These are phyloP conservation scores for Clostera curtula DNA, from an alignment of 2,888 invertebrate species.

Conservation along the genomic window DNA sequence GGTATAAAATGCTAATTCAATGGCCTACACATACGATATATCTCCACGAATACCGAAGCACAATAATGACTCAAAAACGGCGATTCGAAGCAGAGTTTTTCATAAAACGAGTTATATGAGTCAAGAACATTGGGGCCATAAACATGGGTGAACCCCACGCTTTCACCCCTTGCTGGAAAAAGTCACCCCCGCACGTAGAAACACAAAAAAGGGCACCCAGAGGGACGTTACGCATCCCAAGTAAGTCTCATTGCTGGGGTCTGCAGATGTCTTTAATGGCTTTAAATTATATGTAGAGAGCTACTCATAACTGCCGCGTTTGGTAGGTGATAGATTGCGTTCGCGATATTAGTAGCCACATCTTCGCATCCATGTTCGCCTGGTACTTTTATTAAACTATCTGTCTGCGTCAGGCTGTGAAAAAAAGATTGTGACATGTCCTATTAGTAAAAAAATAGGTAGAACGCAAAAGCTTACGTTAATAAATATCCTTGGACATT, in stretches of 20 bases:
- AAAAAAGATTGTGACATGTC: too few species aligned
- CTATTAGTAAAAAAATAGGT: too few species aligned
- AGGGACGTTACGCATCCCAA: conserved; percentile 70
- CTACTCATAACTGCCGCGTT: conserved; percentile 61
- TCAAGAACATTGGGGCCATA: conserved; percentile 68
- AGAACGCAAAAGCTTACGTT: too few species aligned
- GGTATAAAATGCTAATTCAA: conserved; percentile 38
- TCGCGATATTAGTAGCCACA: conserved; percentile 19
- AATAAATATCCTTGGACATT: too few species aligned
- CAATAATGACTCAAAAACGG: conserved; percentile 58
- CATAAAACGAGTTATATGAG: conserved; percentile 69
- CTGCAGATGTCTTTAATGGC: conserved; percentile 75
- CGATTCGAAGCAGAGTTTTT: conserved; percentile 59
- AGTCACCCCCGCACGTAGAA: conserved; percentile 71
- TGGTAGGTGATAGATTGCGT: conserved; percentile 58
- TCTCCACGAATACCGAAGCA: conserved; percentile 37
- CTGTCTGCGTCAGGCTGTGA: conserved; percentile 5
- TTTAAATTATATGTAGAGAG: conserved; percentile 73
- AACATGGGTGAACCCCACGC: conserved; percentile 58
- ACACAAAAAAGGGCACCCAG: conserved; percentile 68
- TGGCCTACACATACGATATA: conserved; percentile 26
- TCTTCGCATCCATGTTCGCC: conserved; percentile 10
- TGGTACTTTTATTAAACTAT: conserved; percentile 9
- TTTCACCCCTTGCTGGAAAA: conserved; percentile 72
- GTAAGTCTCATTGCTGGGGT: conserved; percentile 68